phyloP scores from a whole-genome alignment of 1,140 invertebrate species.

The Mamestra configurata region DNA sequence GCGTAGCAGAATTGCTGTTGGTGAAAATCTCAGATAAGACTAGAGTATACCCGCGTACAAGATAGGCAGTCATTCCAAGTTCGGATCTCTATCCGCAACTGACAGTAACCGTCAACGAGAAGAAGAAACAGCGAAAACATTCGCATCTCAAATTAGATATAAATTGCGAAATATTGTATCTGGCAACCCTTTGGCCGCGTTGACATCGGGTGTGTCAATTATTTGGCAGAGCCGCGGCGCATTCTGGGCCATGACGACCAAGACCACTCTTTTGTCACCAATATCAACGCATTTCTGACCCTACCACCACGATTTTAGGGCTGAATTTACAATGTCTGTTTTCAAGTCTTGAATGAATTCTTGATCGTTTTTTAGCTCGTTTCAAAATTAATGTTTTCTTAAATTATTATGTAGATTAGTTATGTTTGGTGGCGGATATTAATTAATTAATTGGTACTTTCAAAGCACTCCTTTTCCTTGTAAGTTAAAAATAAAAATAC shows the following conservation, averaged over 20 bases:
- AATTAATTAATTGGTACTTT: slow-evolving; percentile 26
- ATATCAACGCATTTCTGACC: slow-evolving; percentile 58
- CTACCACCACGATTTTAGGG: slow-evolving; percentile 60
- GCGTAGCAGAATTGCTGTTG: neutral
- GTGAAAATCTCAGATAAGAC: too few species aligned
- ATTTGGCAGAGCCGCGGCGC: slow-evolving; percentile 78
- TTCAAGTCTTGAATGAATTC: slow-evolving; percentile 1
- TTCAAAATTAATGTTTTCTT: slow-evolving; percentile 36
- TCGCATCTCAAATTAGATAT: slow-evolving; percentile 67
- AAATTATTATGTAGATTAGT: slow-evolving; percentile 33
- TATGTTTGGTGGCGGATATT: slow-evolving; percentile 18
- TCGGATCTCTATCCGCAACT: neutral
- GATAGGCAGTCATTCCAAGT: neutral
- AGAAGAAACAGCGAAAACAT: slow-evolving; percentile 10
- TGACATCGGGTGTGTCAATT: slow-evolving; percentile 81
- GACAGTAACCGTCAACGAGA: slow-evolving; percentile 6
- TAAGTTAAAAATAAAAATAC: neutral
- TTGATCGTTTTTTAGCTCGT: slow-evolving; percentile 33
- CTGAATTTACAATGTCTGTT: slow-evolving; percentile 59
- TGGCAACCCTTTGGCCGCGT: slow-evolving; percentile 74
- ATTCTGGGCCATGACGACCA: slow-evolving; percentile 82
- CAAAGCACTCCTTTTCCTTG: slow-evolving; percentile 24
- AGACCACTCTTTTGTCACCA: slow-evolving; percentile 66
- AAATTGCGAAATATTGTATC: slow-evolving; percentile 79
- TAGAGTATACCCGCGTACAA: too few species aligned